These are phyloP conservation scores for Nipponacmea schrenckii DNA, from an alignment of 2,888 invertebrate species.

Conservation along the genomic window DNA sequence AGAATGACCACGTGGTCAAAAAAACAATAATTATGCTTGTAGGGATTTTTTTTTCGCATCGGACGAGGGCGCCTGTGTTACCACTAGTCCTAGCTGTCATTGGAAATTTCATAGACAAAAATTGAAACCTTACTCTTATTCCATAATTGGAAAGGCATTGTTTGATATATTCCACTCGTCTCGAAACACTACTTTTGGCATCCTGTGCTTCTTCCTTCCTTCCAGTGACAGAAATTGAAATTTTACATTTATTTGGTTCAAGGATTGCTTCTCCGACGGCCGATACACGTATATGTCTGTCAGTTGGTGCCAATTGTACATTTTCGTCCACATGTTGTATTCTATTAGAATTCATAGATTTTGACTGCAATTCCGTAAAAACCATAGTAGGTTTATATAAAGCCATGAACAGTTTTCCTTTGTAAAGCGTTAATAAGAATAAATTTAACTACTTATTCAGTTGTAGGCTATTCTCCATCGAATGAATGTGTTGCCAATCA, in stretches of 20 bases:
- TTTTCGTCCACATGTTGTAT: slow-evolving; percentile 4
- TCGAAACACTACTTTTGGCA: slow-evolving; percentile 59
- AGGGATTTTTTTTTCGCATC: no score
- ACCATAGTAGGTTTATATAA: slow-evolving; percentile 37
- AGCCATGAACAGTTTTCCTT: slow-evolving; percentile 29
- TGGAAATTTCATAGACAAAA: no score
- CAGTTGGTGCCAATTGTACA: slow-evolving; percentile 14
- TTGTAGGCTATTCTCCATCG: no score
- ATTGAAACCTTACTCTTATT: slow-evolving; percentile 47
- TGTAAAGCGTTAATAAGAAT: no score
- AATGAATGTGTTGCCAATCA: no score
- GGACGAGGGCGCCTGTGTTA: no score
- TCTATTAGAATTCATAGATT: neutral
- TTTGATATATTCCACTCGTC: slow-evolving; percentile 59
- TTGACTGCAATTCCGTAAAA: slow-evolving; percentile 30
- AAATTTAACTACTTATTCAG: no score
- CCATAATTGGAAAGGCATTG: slow-evolving; percentile 60
- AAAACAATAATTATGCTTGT: no score
- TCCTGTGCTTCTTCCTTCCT: slow-evolving; percentile 58
- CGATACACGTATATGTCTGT: slow-evolving; percentile 53
- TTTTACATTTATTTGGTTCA: slow-evolving; percentile 57
- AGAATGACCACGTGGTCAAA: no score
- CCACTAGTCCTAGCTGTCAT: no score
- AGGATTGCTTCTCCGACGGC: slow-evolving; percentile 57
- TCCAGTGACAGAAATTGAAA: slow-evolving; percentile 48